These are phyloP conservation scores for Colostygia pectinataria DNA, from an alignment of 2,888 invertebrate genomes.

Conservation along the genomic window DNA sequence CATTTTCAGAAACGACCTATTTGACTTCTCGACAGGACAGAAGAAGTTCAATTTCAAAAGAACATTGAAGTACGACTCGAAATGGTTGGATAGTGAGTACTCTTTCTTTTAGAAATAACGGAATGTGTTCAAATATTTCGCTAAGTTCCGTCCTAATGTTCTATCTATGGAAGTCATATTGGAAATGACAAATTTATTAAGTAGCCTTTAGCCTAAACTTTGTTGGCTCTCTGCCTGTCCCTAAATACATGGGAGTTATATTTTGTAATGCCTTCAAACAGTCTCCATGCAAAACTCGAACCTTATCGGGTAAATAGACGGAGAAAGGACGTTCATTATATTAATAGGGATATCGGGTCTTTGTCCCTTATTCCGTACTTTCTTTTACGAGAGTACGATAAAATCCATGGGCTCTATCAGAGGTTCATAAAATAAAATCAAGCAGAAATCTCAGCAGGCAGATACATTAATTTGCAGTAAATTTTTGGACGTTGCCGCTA, in stretches of 20 bases:
- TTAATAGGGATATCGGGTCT: constrained; percentile 51
- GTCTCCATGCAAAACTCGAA: constrained; percentile 36
- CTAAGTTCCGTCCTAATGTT: neutral
- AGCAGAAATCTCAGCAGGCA: constrained; percentile 40
- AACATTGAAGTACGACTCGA: constrained; percentile 87
- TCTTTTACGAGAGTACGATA: constrained; percentile 54
- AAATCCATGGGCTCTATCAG: constrained; percentile 41
- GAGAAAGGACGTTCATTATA: constrained; percentile 44
- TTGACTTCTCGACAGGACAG: constrained; percentile 83
- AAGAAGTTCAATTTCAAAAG: constrained; percentile 85
- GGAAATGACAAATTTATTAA: constrained; percentile 1
- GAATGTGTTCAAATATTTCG: neutral
- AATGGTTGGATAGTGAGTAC: constrained; percentile 88
- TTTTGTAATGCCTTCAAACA: constrained; percentile 27
- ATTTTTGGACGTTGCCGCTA: constrained; percentile 20
- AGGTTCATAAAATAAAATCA: constrained; percentile 51
- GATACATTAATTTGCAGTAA: constrained; percentile 34
- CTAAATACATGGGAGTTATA: constrained; percentile 2
- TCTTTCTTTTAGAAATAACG: neutral
- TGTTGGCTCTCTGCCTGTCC: constrained; percentile 3
- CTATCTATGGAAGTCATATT: neutral
- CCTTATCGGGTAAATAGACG: constrained; percentile 43
- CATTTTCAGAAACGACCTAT: constrained; percentile 87
- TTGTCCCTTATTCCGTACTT: constrained; percentile 51
- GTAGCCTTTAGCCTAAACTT: neutral